Evolutionary conservation across 1,140 invertebrate species (phyloP), one percentile per base, ranked within the genome.

Genomic region (Himalopsyche phryganea): DNA sequence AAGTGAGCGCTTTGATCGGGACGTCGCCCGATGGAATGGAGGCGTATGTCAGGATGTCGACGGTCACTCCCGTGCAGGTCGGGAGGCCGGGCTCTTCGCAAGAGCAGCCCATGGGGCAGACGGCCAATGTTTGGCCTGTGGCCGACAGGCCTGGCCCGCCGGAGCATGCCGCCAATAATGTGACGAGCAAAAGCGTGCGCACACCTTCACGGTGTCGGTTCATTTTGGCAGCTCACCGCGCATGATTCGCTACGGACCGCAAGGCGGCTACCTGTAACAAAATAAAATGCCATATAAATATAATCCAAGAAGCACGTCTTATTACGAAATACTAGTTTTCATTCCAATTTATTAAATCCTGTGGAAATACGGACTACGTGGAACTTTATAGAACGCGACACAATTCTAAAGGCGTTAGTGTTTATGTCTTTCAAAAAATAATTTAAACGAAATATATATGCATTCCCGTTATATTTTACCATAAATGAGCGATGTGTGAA

Each of bases 1-100:
- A 83, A 20, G 65, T 57, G 40, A 82, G 67, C 28, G 68, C 65
- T 41, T 65, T 65, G 28, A 83, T 69, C 1, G 65, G 52, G 2
- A 57, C 13, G 17, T 64, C 66, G 56, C 70, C 51, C 28, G 58
- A 32, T 20, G 67, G 66, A 14, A 81, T 65, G 2, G 67, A 59
- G n/a, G 66, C 60, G 9, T 51, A 46, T 2, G 68, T 67, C 13
- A 77, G 69, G 33, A 63, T 67, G 60, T 63, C 53, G 53, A 60
- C 65, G 10, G 68, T 66, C 44, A 0, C 64, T 35, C 19, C 65
- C 57, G 35, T 0, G 53, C 63, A 58, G 60, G 54, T 67, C 74
- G 75, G 19, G 50, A 50, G 47, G 74, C 66, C 42, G 56, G 57
- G 65, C 44, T 36, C 58, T 44, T 60, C 65, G 68, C 73, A 76